Evolutionary conservation across 2,113 vertebrate species (phyloP), one percentile per base, ranked within the genome.

Genomic region (Salminus brasiliensis): DNA sequence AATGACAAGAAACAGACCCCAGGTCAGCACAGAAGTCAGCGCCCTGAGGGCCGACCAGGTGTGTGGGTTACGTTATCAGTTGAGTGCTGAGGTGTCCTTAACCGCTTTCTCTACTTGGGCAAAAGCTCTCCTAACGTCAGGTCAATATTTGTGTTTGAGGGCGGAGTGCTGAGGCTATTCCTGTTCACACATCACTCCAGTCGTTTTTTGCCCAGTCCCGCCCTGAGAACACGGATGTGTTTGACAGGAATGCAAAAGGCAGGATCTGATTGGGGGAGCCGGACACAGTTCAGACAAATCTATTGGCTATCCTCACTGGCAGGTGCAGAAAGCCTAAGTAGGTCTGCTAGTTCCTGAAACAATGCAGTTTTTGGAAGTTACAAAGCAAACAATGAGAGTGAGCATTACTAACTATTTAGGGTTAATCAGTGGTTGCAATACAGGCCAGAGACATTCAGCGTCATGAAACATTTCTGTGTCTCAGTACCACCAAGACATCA

Each of bases 81-180:
- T 29, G 47, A 90, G 57, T 82, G 92, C 88, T 92, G 92, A 93
- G 87, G 89, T 92, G 93, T 91, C 91, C 89, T 90, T 84, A 85
- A 63, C 69, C 43, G 9, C 59, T 34, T 52, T 32, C n/a, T 29
- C 59, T 23, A 29, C 29, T 32, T 15, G 21, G 65, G 47, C 36
- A 87, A 67, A 77, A 63, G 77, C 85, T 89, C 74, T 85, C 73
- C 76, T 69, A 83, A 82, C 36, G 3, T 52, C 62, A 0, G 13
- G 88, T 92, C 88, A 94, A 94, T 94, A 93, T 94, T 94, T 92
- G 85, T 75, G 62, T 49, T 74, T 1, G 1, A 85, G 84, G 89
- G 89, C 63, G 62, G 65, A 69, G 83, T 87, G 76, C 52, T 81
- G 82, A 85, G 65, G 83, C 84, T 80, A 25, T 84, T 86, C 89